These are phyloP conservation scores for Nephrocerus scutellatus DNA, from an alignment of 2,888 invertebrate genomes.

Conservation along the genomic window DNA sequence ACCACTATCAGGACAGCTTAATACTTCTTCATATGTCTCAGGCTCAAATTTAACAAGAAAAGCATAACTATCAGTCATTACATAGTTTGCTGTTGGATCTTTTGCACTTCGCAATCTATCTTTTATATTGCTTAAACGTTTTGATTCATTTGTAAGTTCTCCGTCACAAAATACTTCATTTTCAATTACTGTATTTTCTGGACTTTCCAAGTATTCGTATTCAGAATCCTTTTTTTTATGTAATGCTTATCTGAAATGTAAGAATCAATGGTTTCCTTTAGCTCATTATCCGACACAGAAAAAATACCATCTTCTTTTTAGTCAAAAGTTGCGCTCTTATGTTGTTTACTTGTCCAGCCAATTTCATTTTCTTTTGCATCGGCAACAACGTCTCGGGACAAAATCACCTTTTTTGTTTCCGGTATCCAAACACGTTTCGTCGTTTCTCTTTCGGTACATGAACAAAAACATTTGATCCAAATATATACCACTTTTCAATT, in stretches of 20 bases:
- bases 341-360: conserved; percentile 24
- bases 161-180: conserved; percentile 10
- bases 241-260: no score
- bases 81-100: no score
- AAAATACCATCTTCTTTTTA: no score
- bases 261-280: no score
- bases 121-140: background rate
- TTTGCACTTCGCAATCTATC: background rate
- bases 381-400: conserved; percentile 15
- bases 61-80: background rate
- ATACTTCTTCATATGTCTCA: conserved; percentile 13
- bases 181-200: background rate
- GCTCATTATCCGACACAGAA: no score
- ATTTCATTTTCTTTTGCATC: conserved; percentile 36
- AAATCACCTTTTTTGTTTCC: no score
- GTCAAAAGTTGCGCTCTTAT: conserved; percentile 8
- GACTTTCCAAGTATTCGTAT: background rate
- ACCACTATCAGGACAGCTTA: conserved; percentile 1
- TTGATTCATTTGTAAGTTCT: background rate
- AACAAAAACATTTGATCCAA: conserved; percentile 37
- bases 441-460: conserved; percentile 37
- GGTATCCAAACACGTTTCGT: conserved; percentile 26
- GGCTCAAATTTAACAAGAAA: conserved; percentile 6
- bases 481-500: conserved; percentile 18
- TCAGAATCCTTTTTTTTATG: background rate